phyloP scores from a whole-genome alignment of 2,113 vertebrate species.

The Phalacrocorax pelagicus region DNA sequence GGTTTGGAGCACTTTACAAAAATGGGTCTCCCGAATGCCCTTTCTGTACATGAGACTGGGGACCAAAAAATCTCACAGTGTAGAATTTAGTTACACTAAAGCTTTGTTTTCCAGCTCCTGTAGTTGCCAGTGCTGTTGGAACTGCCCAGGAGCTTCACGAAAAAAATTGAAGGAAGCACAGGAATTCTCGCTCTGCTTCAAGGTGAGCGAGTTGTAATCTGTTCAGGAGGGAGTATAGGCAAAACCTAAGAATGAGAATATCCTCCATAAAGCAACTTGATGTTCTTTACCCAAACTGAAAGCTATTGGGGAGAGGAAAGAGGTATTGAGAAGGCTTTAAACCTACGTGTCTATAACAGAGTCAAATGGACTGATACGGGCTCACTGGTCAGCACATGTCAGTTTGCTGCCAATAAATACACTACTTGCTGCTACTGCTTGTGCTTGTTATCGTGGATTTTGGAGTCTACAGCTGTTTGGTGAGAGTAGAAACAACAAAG shows the following conservation, averaged over 20 bases:
- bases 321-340: not conserved
- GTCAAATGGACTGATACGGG: accelerated
- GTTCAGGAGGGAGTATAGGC: not conserved
- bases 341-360: not conserved
- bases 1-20: not conserved
- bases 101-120: not conserved
- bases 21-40: not conserved
- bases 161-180: not conserved
- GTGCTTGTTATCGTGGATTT: not conserved
- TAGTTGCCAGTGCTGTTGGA: not conserved
- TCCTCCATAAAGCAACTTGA: not conserved
- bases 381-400: not conserved
- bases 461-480: not conserved
- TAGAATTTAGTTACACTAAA: not conserved
- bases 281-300: not conserved
- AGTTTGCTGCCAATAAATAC: not conserved
- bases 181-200: not conserved
- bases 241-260: not conserved
- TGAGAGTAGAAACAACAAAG: not conserved
- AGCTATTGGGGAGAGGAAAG: not conserved
- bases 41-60: not conserved
- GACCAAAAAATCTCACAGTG: not conserved
- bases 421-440: not conserved
- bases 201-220: not conserved
- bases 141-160: not conserved